These are phyloP conservation scores for Busseola fusca DNA, from an alignment of 2,888 invertebrate genomes.

Conservation along the genomic window DNA sequence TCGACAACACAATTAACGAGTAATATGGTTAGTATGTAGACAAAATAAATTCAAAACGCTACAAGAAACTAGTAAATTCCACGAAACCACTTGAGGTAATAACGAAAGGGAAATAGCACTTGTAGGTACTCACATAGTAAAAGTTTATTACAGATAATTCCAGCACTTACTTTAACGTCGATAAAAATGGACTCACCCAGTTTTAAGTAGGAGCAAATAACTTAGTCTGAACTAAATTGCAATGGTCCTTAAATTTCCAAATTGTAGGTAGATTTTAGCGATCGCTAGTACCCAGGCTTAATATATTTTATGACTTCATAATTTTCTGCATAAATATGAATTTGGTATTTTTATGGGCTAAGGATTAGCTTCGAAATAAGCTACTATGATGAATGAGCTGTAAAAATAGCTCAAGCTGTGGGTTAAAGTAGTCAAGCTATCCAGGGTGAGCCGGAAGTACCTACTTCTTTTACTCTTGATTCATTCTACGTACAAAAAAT, in stretches of 20 bases:
- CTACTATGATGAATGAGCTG: not conserved
- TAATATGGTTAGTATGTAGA: not conserved
- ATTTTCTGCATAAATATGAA: conserved; percentile 32
- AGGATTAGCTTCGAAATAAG: conserved; percentile 16
- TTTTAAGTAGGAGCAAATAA: conserved; percentile 28
- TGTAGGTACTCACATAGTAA: not conserved
- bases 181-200: conserved; percentile 17
- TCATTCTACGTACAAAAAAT: not conserved
- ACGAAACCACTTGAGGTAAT: not conserved
- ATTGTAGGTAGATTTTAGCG: conserved; percentile 32
- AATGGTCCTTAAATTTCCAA: conserved; percentile 39
- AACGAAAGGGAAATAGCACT: not conserved
- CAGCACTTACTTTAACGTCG: conserved; percentile 18
- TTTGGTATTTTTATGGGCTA: not conserved
- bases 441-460: not conserved
- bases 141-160: conserved; percentile 31
- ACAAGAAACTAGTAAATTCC: no score
- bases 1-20: not conserved
- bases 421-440: not conserved
- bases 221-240: conserved; percentile 33
- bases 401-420: not conserved
- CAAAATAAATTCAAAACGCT: not conserved
- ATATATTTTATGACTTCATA: conserved; percentile 31
- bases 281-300: not conserved
- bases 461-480: not conserved